A percentile compares a stretch with the other conserved stretches of the same genome.
These are phyloP conservation scores for Axinella damicornis DNA, from an alignment of 37 sponge, comb jelly and placozoan species.

Conservation along the genomic window DNA sequence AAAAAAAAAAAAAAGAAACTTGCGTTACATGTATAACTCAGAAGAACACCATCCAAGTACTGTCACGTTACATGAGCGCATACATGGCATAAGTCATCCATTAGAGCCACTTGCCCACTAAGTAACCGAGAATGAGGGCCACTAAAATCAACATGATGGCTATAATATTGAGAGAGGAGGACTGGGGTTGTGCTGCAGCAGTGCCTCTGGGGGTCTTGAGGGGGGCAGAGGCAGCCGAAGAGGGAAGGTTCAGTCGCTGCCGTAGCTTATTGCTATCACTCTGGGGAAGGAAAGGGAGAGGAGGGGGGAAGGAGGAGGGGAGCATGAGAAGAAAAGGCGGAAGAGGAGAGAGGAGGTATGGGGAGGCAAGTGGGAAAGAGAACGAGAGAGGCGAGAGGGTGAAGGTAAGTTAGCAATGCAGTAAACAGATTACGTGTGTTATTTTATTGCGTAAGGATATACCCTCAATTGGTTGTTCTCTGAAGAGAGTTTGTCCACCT, in stretches of 20 bases:
- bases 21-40: no score
- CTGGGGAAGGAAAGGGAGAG: constrained; percentile 37
- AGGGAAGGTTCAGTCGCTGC: constrained; percentile 22
- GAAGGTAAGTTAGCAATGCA: no score
- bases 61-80: no score
- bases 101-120: constrained; percentile 65
- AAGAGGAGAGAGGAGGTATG: not conserved
- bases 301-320: not conserved
- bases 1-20: no score
- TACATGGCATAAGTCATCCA: no score
- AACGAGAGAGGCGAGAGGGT: no score
- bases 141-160: constrained; percentile 71
- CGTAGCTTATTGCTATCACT: constrained; percentile 60
- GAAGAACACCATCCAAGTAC: no score
- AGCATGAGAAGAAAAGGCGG: not conserved
- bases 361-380: not conserved
- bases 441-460: not conserved
- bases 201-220: not conserved
- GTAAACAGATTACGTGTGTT: no score
- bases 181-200: not conserved
- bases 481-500: constrained; percentile 40
- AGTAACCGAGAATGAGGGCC: constrained; percentile 77
- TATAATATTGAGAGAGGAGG: constrained; percentile 40
- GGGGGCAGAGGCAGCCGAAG: constrained; percentile 6
- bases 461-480: constrained; percentile 75